Conservation (phyloP, 2,113 vertebrate genomes). For the Ammospiza nelsoni region DNA sequence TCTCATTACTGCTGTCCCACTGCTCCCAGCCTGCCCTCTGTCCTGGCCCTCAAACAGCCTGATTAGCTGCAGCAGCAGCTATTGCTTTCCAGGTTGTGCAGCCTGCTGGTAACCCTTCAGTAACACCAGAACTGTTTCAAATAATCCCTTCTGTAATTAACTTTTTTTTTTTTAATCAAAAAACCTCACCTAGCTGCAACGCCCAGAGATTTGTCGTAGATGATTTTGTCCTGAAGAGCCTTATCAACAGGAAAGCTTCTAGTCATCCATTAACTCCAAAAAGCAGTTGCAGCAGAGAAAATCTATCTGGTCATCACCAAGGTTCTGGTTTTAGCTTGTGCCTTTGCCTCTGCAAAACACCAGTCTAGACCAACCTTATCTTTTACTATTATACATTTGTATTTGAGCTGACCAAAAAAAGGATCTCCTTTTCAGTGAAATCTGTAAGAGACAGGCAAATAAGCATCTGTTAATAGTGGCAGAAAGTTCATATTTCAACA, state of each 20-base stretch:
- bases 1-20: conserved; percentile 37
- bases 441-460: conserved; percentile 15
- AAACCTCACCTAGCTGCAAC: neutral
- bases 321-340: neutral
- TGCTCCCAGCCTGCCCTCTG: conserved; percentile 1
- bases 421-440: neutral
- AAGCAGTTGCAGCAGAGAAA: neutral
- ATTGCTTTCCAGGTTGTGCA: neutral
- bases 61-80: neutral
- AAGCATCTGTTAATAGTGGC: neutral
- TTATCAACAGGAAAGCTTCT: neutral
- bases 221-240: neutral
- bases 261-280: neutral
- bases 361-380: neutral
- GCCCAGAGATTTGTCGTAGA: neutral
- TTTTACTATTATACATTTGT: neutral
- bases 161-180: neutral
- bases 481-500: neutral
- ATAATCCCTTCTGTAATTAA: neutral
- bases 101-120: neutral
- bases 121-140: neutral
- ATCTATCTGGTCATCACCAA: neutral
- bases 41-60: neutral
- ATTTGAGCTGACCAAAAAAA: neutral
- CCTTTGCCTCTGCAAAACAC: neutral